A percentile compares a stretch with the other conserved stretches of the same genome.
phyloP scores from a whole-genome alignment of 2,113 vertebrate genomes.

The Smithornis capensis region DNA sequence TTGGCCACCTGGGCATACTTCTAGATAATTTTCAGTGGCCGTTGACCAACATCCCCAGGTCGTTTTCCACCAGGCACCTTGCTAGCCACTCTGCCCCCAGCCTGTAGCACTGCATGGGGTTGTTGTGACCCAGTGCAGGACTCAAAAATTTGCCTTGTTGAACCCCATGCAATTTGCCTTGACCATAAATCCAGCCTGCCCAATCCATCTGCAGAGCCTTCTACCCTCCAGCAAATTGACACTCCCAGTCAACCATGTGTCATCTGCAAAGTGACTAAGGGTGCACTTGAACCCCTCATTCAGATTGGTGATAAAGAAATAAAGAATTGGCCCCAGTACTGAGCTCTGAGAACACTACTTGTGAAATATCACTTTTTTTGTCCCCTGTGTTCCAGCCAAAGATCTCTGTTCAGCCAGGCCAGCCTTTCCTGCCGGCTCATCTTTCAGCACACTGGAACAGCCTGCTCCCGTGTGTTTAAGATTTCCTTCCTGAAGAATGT shows the following conservation, averaged over 20 bases:
- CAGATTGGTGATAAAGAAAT: background rate
- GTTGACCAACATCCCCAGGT: background rate
- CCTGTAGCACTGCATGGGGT: background rate
- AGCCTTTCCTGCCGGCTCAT: background rate
- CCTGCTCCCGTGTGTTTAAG: background rate
- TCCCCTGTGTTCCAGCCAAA: background rate
- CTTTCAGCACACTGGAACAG: background rate
- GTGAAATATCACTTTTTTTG: background rate
- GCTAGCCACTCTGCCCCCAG: background rate
- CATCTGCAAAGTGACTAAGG: background rate
- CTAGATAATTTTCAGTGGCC: background rate
- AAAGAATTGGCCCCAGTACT: background rate
- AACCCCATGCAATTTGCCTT: background rate
- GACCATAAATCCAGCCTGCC: background rate
- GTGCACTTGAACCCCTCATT: background rate
- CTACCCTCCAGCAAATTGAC: background rate
- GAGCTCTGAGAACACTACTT: background rate
- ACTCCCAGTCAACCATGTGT: background rate
- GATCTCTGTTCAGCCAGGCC: background rate
- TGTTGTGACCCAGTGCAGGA: background rate
- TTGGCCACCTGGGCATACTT: background rate
- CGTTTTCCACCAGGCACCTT: background rate
- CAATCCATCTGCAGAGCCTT: background rate
- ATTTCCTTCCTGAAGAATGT: background rate
- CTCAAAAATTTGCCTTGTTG: background rate